A percentile compares a stretch with the other conserved stretches of the same genome.
Conservation (phyloP, 53 echinoderm and acorn worm species). For the Temnopleurus reevesii region DNA sequence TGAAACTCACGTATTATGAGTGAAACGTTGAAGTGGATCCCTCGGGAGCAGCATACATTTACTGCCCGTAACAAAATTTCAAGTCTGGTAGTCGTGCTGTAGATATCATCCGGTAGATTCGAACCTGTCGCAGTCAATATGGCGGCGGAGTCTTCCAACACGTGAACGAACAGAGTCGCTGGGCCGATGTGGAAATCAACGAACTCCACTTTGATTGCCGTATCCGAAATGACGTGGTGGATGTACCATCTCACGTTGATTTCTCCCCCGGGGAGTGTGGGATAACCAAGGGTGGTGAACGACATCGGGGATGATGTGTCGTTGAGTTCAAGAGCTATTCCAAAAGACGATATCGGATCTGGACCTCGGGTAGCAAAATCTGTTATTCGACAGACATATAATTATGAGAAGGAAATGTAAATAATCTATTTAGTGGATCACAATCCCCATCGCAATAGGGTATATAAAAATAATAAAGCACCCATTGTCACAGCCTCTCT, state of each 20-base stretch:
- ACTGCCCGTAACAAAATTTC: neutral
- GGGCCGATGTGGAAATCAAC: slow-evolving; percentile 34
- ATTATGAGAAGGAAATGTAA: too few relatives aligned
- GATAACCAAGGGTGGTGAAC: slow-evolving; percentile 33
- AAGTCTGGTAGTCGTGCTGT: neutral
- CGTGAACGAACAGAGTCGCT: neutral
- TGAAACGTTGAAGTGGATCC: neutral
- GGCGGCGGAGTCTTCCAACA: neutral
- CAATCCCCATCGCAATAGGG: too few relatives aligned
- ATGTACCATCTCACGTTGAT: slow-evolving; percentile 8
- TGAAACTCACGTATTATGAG: neutral
- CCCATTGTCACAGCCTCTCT: too few relatives aligned
- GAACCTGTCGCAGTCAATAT: neutral
- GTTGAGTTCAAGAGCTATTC: neutral
- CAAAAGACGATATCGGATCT: slow-evolving; percentile 6
- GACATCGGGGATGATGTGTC: neutral
- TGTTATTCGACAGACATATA: too few relatives aligned
- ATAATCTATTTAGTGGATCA: too few relatives aligned
- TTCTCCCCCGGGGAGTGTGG: neutral
- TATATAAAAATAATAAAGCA: too few relatives aligned
- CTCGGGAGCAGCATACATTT: neutral
- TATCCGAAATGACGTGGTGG: neutral
- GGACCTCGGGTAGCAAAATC: neutral
- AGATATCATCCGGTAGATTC: neutral
- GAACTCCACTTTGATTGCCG: slow-evolving; percentile 33